phyloP scores from a whole-genome alignment of 2,113 vertebrate species.

The Tautogolabrus adspersus region DNA sequence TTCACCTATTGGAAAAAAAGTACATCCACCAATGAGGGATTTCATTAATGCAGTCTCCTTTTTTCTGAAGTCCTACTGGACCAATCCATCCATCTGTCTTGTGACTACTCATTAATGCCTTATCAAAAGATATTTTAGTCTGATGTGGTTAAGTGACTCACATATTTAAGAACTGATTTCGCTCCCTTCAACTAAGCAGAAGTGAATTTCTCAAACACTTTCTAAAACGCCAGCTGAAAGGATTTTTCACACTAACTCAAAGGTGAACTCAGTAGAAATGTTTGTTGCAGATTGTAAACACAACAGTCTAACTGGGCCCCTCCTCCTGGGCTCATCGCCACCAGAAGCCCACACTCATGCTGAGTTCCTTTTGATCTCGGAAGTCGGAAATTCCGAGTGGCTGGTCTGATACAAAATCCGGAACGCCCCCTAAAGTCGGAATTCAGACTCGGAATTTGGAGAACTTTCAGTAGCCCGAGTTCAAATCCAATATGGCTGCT shows the following conservation, averaged over 20 bases:
- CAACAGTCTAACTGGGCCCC: too few species aligned
- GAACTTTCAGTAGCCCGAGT: too few species aligned
- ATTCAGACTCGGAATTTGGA: too few species aligned
- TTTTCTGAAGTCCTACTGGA: constrained; percentile 15
- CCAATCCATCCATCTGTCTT: constrained; percentile 43
- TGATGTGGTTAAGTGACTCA: constrained; percentile 23
- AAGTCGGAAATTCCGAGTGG: too few species aligned
- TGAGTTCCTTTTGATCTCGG: too few species aligned
- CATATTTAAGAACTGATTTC: constrained; percentile 11
- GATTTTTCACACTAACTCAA: constrained; percentile 19
- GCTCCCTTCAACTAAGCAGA: constrained; percentile 47
- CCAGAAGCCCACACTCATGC: too few species aligned
- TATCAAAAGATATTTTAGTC: constrained; percentile 37
- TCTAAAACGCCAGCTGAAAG: constrained; percentile 53
- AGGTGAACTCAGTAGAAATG: not conserved
- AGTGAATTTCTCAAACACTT: constrained; percentile 45
- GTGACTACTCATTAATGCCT: constrained; percentile 44
- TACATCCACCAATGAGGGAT: constrained; percentile 13
- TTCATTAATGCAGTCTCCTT: constrained; percentile 14
- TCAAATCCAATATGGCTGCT: too few species aligned
- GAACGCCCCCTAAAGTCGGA: too few species aligned
- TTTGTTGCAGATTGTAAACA: too few species aligned
- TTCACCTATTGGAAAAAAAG: constrained; percentile 23
- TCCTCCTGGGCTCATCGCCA: too few species aligned
- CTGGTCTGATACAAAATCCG: too few species aligned